Evolutionary conservation across 2,797 vertebrate species (phyloP).

Genomic region (Apogon hyalosoma): DNA sequence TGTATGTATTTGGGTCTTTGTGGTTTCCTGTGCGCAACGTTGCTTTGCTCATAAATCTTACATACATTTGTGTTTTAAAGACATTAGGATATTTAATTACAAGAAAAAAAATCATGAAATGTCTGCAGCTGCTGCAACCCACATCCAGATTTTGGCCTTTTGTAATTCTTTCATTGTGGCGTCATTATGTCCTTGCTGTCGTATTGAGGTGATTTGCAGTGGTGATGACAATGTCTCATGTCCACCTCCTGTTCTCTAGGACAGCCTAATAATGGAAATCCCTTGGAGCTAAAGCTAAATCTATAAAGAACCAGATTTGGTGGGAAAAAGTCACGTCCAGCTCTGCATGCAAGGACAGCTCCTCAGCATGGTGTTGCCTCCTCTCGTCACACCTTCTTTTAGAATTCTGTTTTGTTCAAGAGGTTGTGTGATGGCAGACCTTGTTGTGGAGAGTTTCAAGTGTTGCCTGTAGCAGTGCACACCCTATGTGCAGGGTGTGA

Average conservation of each 20-base stretch:
- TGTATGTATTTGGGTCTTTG: slow-evolving; percentile 52
- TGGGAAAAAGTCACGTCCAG: slow-evolving; percentile 48
- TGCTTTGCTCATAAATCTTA: slow-evolving; percentile 68
- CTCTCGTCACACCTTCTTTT: slow-evolving; percentile 35
- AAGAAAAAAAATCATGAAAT: slow-evolving; percentile 30
- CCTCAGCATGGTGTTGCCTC: slow-evolving; percentile 51
- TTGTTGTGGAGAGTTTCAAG: slow-evolving; percentile 35
- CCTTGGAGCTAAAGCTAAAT: slow-evolving; percentile 60
- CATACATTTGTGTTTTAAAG: slow-evolving; percentile 56
- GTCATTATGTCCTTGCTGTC: slow-evolving; percentile 54
- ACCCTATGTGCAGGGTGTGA: slow-evolving; percentile 12
- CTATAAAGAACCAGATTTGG: slow-evolving; percentile 50
- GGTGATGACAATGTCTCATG: slow-evolving; percentile 53
- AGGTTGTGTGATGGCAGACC: slow-evolving; percentile 20
- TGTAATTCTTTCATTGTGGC: slow-evolving; percentile 44
- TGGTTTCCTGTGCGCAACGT: slow-evolving; percentile 64
- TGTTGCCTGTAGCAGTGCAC: slow-evolving; percentile 15
- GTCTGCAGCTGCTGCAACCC: slow-evolving; percentile 67
- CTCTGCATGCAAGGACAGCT: slow-evolving; percentile 57
- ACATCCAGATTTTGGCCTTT: slow-evolving; percentile 57
- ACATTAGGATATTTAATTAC: slow-evolving; percentile 41
- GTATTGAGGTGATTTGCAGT: slow-evolving; percentile 53
- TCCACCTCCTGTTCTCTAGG: slow-evolving; percentile 58
- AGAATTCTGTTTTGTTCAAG: slow-evolving; percentile 24
- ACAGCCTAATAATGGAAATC: slow-evolving; percentile 64